Conservation (phyloP, 23 tunicate species). For the Ciona savignyi region DNA sequence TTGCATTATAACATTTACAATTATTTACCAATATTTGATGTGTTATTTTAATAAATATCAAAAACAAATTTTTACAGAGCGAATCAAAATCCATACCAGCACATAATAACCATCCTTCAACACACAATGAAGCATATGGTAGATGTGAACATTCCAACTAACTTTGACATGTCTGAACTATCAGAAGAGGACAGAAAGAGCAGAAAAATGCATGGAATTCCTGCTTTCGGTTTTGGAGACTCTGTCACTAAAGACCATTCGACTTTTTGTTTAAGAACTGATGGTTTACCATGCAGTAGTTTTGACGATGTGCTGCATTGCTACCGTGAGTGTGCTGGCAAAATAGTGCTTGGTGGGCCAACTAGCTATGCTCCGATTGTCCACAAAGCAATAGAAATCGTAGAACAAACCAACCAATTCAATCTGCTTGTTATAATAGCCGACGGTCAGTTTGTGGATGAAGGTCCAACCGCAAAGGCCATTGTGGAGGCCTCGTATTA, state of each 20-base stretch:
- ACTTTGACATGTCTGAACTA: background rate
- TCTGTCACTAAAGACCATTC: slow-evolving; percentile 57
- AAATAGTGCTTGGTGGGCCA: slow-evolving; percentile 62
- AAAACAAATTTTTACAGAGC: slow-evolving; percentile 1
- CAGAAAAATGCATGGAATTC: slow-evolving; percentile 50
- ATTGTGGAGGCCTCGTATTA: slow-evolving; percentile 72
- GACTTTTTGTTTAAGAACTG: slow-evolving; percentile 34
- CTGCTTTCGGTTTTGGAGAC: slow-evolving; percentile 77
- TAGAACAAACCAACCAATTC: slow-evolving; percentile 46
- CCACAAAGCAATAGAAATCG: slow-evolving; percentile 73
- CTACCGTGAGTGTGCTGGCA: slow-evolving; percentile 31
- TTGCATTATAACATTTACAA: no score
- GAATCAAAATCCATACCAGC: slow-evolving; percentile 61
- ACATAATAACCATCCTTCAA: slow-evolving; percentile 47
- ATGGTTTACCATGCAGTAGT: slow-evolving; percentile 43
- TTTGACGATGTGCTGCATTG: slow-evolving; percentile 34
- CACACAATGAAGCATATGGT: slow-evolving; percentile 54
- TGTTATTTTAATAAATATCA: background rate
- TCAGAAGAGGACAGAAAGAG: background rate
- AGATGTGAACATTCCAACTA: background rate
- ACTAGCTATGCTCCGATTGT: slow-evolving; percentile 88
- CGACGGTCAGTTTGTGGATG: slow-evolving; percentile 87
- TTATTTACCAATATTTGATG: background rate
- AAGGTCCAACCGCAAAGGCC: slow-evolving; percentile 69
- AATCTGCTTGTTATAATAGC: slow-evolving; percentile 72